A percentile compares a stretch with the other conserved stretches of the same genome.
These are phyloP conservation scores for Sitodiplosis mosellana DNA, from an alignment of 1,140 invertebrate species.

Conservation along the genomic window DNA sequence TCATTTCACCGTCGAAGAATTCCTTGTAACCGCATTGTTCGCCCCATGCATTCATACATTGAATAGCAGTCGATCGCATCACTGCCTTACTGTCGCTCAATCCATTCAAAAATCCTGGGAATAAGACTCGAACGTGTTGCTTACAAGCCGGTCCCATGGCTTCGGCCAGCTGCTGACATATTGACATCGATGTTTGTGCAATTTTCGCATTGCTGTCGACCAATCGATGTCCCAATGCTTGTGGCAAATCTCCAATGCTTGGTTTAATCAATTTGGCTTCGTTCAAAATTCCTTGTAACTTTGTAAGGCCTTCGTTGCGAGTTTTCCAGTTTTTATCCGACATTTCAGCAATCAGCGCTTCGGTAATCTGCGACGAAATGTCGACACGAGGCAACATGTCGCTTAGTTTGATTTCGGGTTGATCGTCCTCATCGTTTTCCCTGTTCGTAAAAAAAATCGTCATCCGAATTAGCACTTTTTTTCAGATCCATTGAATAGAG, in stretches of 20 bases:
- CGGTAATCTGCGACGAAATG: slow-evolving; percentile 71
- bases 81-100: slow-evolving; percentile 49
- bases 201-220: slow-evolving; percentile 84
- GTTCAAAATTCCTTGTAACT: slow-evolving; percentile 34
- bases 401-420: slow-evolving; percentile 33
- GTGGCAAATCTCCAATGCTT: slow-evolving; percentile 64
- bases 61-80: slow-evolving; percentile 56
- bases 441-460: slow-evolving; percentile 25
- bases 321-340: slow-evolving; percentile 91
- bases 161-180: slow-evolving; percentile 59
- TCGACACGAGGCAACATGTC: slow-evolving; percentile 60
- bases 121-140: slow-evolving; percentile 57
- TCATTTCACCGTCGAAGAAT: slow-evolving; percentile 77
- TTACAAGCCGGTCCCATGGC: slow-evolving; percentile 68
- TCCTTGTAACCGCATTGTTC: slow-evolving; percentile 61
- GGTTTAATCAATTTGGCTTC: slow-evolving; percentile 65
- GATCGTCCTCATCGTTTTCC: slow-evolving; percentile 26
- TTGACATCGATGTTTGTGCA: slow-evolving; percentile 57
- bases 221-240: slow-evolving; percentile 52
- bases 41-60: slow-evolving; percentile 67
- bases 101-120: slow-evolving; percentile 65
- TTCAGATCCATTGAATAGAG: too few relatives aligned
- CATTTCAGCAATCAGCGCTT: slow-evolving; percentile 60
- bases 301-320: slow-evolving; percentile 22
- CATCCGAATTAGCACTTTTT: slow-evolving; percentile 16